Percentiles rank a stretch among this genome's conserved stretches.
phyloP scores from a whole-genome alignment of 2,113 vertebrate genomes.

The Neogale vison region DNA sequence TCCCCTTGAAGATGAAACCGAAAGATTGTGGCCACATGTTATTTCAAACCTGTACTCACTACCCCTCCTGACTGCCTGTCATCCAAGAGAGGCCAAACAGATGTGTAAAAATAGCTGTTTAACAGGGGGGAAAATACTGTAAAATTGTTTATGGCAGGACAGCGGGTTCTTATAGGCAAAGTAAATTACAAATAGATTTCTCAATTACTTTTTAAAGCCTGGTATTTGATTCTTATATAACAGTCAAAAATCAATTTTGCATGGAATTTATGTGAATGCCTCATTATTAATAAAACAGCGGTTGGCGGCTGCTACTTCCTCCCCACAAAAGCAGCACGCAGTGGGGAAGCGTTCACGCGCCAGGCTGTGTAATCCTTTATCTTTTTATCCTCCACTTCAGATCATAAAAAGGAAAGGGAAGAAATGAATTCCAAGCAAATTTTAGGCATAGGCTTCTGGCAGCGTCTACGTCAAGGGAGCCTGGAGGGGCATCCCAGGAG shows the following conservation, averaged over 20 bases:
- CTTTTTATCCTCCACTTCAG: constrained; percentile 64
- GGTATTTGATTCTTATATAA: constrained; percentile 83
- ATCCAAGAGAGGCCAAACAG: constrained; percentile 82
- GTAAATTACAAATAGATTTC: constrained; percentile 86
- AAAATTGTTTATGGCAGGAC: constrained; percentile 82
- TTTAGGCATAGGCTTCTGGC: neutral
- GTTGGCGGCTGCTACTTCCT: constrained; percentile 73
- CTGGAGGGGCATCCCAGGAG: neutral
- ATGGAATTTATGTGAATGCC: constrained; percentile 84
- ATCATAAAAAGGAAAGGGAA: constrained; percentile 49
- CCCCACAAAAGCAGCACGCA: constrained; percentile 69
- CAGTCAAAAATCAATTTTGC: constrained; percentile 87
- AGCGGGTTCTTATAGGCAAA: constrained; percentile 77
- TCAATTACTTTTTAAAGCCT: constrained; percentile 86
- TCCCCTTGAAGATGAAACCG: constrained; percentile 73
- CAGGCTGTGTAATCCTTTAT: constrained; percentile 50
- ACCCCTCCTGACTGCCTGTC: constrained; percentile 78
- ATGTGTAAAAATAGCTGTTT: constrained; percentile 82
- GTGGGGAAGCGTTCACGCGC: constrained; percentile 57
- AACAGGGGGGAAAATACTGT: constrained; percentile 81
- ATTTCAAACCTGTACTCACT: constrained; percentile 81
- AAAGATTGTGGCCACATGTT: constrained; percentile 69
- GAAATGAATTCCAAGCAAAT: constrained; percentile 54
- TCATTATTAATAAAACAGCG: constrained; percentile 86
- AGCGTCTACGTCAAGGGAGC: neutral